Percentiles rank a stretch among this genome's conserved stretches.
Conservation (phyloP, 2,113 vertebrate genomes). For the Psilopsiagon aurifrons region DNA sequence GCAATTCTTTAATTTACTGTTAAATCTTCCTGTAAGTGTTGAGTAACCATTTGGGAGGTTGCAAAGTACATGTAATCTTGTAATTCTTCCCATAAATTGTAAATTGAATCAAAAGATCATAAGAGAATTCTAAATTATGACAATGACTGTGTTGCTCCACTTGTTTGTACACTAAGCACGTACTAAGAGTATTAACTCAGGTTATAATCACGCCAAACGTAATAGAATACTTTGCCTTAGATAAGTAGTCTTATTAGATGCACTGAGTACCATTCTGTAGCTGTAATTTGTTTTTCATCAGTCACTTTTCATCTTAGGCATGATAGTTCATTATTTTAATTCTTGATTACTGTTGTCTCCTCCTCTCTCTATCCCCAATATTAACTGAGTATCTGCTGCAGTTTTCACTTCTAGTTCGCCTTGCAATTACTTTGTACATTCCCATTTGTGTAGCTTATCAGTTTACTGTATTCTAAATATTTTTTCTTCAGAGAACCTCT, state of each 20-base stretch:
- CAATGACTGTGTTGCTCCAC: neutral
- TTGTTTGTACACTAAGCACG: neutral
- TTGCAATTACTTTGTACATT: neutral
- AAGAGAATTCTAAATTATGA: neutral
- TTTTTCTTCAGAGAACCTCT: neutral
- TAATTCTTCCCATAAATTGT: neutral
- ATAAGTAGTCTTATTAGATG: neutral
- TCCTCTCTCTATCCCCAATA: neutral
- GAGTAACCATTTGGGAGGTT: neutral
- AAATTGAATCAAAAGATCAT: neutral
- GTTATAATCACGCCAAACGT: conserved; percentile 42
- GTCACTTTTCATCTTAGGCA: neutral
- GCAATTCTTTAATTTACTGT: neutral
- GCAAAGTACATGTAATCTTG: neutral
- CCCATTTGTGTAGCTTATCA: neutral
- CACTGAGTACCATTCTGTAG: neutral
- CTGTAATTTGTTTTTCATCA: neutral
- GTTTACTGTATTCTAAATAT: neutral
- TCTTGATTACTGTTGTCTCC: neutral
- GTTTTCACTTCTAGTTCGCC: neutral
- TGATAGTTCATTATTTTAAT: neutral
- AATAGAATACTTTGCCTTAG: conserved; percentile 35
- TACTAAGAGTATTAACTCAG: conserved; percentile 42
- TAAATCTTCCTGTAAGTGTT: neutral
- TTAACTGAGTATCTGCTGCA: neutral